Base-by-base conservation (phyloP, 2,113 vertebrate genomes). In the Penelope pileata region DNA sequence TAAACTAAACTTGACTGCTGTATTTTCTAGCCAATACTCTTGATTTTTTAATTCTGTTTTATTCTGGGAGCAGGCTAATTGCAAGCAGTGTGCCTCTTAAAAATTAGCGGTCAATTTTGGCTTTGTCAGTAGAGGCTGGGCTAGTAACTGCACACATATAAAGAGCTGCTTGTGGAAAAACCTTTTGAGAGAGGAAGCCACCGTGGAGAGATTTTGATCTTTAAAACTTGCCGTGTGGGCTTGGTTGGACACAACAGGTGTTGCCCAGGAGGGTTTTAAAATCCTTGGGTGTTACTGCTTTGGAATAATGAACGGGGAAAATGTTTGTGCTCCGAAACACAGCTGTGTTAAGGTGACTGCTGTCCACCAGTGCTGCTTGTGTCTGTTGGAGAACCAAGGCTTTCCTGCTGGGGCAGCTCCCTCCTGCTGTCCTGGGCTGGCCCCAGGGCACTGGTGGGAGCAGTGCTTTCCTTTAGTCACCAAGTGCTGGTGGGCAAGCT, bases 1-100 rank as follows among this genome's bases (percentile, higher is more conserved):
- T 95, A 93, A 97, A 94, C 95, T 97, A 90, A 97, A 94, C 94
- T 91, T 76, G 88, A 97, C 76, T 97, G 91, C 94, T 95, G 83
- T 96, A 58, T 97, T 97, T 91, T 97, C 92, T 93, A 96, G 97
- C 88, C 83, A 81, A 72, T 94, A 77, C n/a, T 84, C 72, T 90
- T 89, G 83, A 54, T 83, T 32, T 76, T 77, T 82, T 29, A 51
- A 58, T 91, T 87, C 59, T 94, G 53, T 94, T 97, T 81, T 95
- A 90, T 78, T 89, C 70, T 0, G 69, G 76, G 83, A 95, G 86
- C 86, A 95, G 68, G 58, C 87, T 90, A 91, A 94, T 70, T 96
- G 94, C 96, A 83, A 96, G 84, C 76, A 96, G 50, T 64, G 86
- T 95, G 62, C 93, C 62, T 91, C 91, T 96, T 96, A 83, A 91